Evolutionary conservation across 1,140 invertebrate species (phyloP).

Genomic region (Leptinotarsa undecemlineata): DNA sequence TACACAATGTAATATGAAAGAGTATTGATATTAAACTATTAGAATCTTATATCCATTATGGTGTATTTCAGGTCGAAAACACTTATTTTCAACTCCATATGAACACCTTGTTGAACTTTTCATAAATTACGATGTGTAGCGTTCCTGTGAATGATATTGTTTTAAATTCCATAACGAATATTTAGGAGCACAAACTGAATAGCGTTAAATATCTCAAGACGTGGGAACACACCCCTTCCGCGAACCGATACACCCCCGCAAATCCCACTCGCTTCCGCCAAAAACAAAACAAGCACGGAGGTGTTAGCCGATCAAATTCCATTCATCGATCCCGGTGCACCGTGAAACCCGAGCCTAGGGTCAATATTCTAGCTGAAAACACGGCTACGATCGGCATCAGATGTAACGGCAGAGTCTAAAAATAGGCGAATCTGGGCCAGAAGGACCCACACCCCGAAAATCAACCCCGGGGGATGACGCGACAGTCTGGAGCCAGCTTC

Average conservation of each 20-base stretch:
- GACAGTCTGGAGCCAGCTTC: slow-evolving; percentile 20
- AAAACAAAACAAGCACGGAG: no score
- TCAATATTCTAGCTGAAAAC: slow-evolving; percentile 24
- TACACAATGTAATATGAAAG: no score
- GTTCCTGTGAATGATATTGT: no score
- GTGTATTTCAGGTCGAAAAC: no score
- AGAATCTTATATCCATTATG: no score
- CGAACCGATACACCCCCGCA: neutral
- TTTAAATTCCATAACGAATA: no score
- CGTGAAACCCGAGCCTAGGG: slow-evolving; percentile 10
- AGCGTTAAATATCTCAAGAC: neutral
- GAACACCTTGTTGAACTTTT: no score
- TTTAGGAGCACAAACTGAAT: neutral
- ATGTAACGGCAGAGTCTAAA: slow-evolving; percentile 15
- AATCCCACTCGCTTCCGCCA: no score
- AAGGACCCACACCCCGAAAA: slow-evolving; percentile 20
- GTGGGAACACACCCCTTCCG: neutral
- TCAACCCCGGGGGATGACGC: slow-evolving; percentile 19
- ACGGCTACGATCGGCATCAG: slow-evolving; percentile 15
- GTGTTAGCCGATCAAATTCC: no score
- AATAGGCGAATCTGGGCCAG: slow-evolving; percentile 21
- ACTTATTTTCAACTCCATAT: no score
- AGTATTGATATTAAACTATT: no score
- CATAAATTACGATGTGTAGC: no score
- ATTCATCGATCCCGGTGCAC: neutral